Conservation (phyloP, 1,140 invertebrate species). For the Drosophila azteca region DNA sequence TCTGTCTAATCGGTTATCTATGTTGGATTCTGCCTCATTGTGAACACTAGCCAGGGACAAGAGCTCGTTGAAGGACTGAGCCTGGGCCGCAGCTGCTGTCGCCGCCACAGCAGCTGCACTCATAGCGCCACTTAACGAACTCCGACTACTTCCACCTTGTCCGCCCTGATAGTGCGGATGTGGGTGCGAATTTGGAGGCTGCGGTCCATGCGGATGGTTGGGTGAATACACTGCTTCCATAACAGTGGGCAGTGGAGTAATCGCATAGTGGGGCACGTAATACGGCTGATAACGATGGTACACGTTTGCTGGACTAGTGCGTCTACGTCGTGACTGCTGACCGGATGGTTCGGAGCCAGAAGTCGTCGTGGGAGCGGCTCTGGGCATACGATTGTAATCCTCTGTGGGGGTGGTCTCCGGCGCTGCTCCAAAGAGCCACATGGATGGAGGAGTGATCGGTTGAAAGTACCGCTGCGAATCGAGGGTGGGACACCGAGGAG, state of each 20-base stretch:
- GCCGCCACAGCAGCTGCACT: constrained; percentile 71
- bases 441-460: constrained; percentile 55
- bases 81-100: constrained; percentile 70
- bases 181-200: constrained; percentile 3
- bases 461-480: constrained; percentile 69
- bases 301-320: constrained; percentile 53
- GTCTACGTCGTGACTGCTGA: constrained; percentile 27
- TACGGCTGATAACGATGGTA: constrained; percentile 69
- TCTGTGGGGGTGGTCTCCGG: constrained; percentile 14
- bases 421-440: constrained; percentile 50
- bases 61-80: constrained; percentile 62
- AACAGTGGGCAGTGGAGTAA: constrained; percentile 51
- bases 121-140: constrained; percentile 62
- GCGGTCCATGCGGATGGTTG: background rate
- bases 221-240: constrained; percentile 46
- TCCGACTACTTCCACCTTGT: constrained; percentile 64
- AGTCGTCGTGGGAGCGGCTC: constrained; percentile 9
- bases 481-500: constrained; percentile 54
- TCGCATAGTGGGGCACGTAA: constrained; percentile 64
- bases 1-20: constrained; percentile 21
- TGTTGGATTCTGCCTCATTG: constrained; percentile 23
- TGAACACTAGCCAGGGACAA: constrained; percentile 47
- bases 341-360: constrained; percentile 16
- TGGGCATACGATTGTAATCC: background rate
- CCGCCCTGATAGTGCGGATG: constrained; percentile 60